A percentile compares a stretch with the other conserved stretches of the same genome.
Conservation (phyloP, 2,797 vertebrate genomes). For the Nasua narica region DNA sequence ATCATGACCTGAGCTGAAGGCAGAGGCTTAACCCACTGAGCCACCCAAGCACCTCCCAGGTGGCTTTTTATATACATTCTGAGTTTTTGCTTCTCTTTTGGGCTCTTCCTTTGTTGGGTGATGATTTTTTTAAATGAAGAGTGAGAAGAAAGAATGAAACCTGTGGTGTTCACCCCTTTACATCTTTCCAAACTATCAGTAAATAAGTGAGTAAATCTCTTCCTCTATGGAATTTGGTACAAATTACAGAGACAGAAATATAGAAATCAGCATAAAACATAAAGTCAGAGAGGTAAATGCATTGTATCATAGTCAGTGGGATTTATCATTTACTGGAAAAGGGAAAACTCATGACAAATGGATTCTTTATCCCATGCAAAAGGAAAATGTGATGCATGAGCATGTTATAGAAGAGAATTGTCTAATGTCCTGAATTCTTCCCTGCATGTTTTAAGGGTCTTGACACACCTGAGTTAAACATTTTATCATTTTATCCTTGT, state of each 20-base stretch:
- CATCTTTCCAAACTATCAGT: background rate
- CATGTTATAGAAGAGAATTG: background rate
- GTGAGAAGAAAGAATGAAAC: background rate
- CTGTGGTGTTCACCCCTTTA: background rate
- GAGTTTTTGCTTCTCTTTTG: background rate
- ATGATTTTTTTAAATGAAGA: background rate
- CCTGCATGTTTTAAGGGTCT: background rate
- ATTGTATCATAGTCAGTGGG: background rate
- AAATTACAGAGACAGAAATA: background rate
- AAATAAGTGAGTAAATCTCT: background rate
- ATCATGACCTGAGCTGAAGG: no score
- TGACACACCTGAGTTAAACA: background rate
- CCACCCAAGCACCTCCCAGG: background rate
- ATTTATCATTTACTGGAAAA: background rate
- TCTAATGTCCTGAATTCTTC: background rate
- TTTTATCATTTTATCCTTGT: background rate
- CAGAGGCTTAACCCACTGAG: no score
- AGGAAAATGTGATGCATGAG: background rate
- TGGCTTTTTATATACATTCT: background rate
- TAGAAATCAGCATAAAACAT: conserved; percentile 6
- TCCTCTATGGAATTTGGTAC: background rate
- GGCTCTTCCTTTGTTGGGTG: background rate
- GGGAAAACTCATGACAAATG: background rate
- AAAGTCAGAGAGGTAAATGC: background rate
- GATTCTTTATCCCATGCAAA: background rate